phyloP scores from a whole-genome alignment of 1,140 invertebrate species.

The Drosophila seguyi region DNA sequence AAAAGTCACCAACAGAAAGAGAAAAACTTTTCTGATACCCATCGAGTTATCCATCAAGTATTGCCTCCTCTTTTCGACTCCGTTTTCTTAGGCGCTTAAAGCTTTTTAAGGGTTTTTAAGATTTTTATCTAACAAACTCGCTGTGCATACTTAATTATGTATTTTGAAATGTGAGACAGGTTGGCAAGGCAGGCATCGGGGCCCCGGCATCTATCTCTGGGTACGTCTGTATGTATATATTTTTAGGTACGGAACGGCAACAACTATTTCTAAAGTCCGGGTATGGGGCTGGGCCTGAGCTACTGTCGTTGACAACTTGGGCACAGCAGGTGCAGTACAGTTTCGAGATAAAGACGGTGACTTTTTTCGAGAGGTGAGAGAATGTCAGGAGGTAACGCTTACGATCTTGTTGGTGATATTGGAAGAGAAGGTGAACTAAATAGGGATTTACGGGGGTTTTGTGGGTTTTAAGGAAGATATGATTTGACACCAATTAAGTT shows the following conservation, averaged over 20 bases:
- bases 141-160: slow-evolving; percentile 84
- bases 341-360: slow-evolving; percentile 33
- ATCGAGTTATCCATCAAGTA: slow-evolving; percentile 84
- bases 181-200: slow-evolving; percentile 65
- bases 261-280: slow-evolving; percentile 43
- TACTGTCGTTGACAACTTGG: slow-evolving; percentile 77
- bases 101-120: slow-evolving; percentile 84
- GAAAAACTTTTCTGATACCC: slow-evolving; percentile 70
- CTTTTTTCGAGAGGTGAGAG: slow-evolving; percentile 27
- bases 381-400: slow-evolving; percentile 25
- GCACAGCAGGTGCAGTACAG: slow-evolving; percentile 67
- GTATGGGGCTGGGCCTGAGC: slow-evolving; percentile 35
- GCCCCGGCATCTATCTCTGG: slow-evolving; percentile 27
- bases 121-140: slow-evolving; percentile 84
- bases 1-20: slow-evolving; percentile 52
- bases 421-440: too few species aligned
- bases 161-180: slow-evolving; percentile 84
- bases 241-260: slow-evolving; percentile 27
- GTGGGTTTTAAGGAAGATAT: too few species aligned
- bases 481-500: too few species aligned
- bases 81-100: slow-evolving; percentile 75
- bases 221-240: slow-evolving; percentile 29
- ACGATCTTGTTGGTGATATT: not conserved
- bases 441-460: not conserved
- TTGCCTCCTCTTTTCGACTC: slow-evolving; percentile 54